These are phyloP conservation scores for Amiota mariae DNA, from an alignment of 2,888 invertebrate genomes.

Conservation along the genomic window DNA sequence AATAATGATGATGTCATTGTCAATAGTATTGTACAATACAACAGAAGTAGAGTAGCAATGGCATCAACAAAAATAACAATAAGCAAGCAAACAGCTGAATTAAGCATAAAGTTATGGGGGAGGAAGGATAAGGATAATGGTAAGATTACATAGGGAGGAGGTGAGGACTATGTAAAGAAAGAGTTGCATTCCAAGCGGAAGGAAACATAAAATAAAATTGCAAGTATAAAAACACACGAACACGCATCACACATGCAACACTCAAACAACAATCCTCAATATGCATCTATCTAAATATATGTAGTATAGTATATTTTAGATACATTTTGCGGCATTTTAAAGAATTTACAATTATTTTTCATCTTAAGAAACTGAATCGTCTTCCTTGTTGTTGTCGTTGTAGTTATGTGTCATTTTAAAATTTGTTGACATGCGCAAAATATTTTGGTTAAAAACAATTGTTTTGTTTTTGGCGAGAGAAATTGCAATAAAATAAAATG, in stretches of 20 bases:
- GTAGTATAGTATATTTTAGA: conserved; percentile 8
- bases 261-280: background rate
- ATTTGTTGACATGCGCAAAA: conserved; percentile 68
- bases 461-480: background rate
- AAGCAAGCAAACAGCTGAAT: conserved; percentile 59
- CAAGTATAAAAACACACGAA: conserved; percentile 19
- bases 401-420: conserved; percentile 30
- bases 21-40: conserved; percentile 53
- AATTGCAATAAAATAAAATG: too few relatives aligned
- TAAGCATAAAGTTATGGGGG: conserved; percentile 66
- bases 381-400: too few relatives aligned
- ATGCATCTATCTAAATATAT: background rate
- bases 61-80: conserved; percentile 39
- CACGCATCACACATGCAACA: conserved; percentile 20
- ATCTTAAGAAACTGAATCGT: too few relatives aligned
- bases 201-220: conserved; percentile 65
- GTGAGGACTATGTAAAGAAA: background rate
- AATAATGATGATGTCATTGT: conserved; percentile 72
- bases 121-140: conserved; percentile 58
- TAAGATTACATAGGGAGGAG: background rate
- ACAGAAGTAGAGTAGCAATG: conserved; percentile 14
- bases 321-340: conserved; percentile 19
- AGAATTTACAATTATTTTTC: conserved; percentile 13
- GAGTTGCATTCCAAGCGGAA: conserved; percentile 56
- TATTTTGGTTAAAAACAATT: conserved; percentile 44